A percentile compares a stretch with the other conserved stretches of the same genome.
Conservation (phyloP, 2,113 vertebrate species). For the Heptranchias perlo region DNA sequence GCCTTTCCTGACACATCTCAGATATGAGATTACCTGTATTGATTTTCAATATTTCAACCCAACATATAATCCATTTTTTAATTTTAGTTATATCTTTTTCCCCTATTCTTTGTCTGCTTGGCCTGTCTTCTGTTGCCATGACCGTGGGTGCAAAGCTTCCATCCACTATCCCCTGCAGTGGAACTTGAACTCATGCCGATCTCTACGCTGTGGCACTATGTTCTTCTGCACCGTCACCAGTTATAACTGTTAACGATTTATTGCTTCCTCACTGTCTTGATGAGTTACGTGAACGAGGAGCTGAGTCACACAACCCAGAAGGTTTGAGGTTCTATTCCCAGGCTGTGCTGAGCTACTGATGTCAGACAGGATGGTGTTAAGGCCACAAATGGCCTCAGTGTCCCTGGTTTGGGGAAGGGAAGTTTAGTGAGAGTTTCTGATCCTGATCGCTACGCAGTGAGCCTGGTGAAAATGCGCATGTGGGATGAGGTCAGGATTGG, state of each 20-base stretch:
- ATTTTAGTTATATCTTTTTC: too few species aligned
- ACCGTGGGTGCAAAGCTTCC: background rate
- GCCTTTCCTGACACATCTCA: background rate
- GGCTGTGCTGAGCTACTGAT: background rate
- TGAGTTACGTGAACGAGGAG: background rate
- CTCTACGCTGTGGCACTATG: background rate
- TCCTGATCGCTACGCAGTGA: too few species aligned
- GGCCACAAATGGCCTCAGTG: background rate
- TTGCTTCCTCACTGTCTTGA: background rate
- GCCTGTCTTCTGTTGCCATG: background rate
- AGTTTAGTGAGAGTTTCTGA: background rate
- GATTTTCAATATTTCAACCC: background rate
- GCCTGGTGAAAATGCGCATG: background rate
- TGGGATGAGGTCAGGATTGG: background rate
- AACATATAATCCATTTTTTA: too few species aligned
- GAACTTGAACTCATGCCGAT: background rate
- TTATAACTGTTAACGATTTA: background rate
- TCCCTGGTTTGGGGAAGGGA: background rate
- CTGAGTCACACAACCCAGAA: background rate
- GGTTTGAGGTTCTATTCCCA: too few species aligned
- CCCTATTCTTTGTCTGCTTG: background rate
- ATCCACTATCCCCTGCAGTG: background rate
- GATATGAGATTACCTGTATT: background rate
- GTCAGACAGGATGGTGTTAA: background rate
- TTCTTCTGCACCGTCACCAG: background rate